These are phyloP conservation scores for Agapornis roseicollis DNA, from an alignment of 2,113 vertebrate species.

Conservation along the genomic window DNA sequence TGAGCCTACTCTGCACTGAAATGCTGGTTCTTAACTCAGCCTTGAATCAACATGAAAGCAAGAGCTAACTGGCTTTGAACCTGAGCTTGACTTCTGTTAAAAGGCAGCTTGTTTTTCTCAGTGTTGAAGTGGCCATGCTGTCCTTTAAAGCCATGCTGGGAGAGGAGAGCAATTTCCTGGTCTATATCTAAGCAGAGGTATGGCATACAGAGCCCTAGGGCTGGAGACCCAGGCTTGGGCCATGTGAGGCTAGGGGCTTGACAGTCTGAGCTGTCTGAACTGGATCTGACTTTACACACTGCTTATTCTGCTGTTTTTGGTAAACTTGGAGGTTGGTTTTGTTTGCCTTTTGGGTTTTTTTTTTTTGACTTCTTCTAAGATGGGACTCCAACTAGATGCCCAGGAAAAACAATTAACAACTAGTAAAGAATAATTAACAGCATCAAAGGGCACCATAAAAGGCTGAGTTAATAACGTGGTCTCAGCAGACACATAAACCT, in stretches of 20 bases:
- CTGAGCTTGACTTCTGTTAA: neutral
- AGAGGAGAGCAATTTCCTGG: neutral
- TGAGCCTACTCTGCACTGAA: neutral
- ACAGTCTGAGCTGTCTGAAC: neutral
- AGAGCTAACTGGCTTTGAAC: neutral
- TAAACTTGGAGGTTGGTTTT: neutral
- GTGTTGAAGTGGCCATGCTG: neutral
- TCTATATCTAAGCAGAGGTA: neutral
- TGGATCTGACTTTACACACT: neutral
- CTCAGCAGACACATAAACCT: conserved; percentile 32
- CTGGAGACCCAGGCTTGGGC: neutral
- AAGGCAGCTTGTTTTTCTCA: neutral
- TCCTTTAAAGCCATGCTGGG: neutral
- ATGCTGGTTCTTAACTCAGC: neutral
- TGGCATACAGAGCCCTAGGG: neutral
- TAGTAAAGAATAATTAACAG: conserved; percentile 67
- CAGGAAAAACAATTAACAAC: conserved; percentile 63
- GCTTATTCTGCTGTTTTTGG: neutral
- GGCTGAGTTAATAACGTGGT: conserved; percentile 62
- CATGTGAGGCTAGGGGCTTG: neutral
- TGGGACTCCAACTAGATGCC: neutral
- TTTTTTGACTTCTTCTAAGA: neutral
- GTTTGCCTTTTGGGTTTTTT: neutral
- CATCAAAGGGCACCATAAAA: conserved; percentile 62
- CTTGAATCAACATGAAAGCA: neutral